Conservation (phyloP, 37 sponge, comb jelly and placozoan species). For the Beroe forskalii region DNA sequence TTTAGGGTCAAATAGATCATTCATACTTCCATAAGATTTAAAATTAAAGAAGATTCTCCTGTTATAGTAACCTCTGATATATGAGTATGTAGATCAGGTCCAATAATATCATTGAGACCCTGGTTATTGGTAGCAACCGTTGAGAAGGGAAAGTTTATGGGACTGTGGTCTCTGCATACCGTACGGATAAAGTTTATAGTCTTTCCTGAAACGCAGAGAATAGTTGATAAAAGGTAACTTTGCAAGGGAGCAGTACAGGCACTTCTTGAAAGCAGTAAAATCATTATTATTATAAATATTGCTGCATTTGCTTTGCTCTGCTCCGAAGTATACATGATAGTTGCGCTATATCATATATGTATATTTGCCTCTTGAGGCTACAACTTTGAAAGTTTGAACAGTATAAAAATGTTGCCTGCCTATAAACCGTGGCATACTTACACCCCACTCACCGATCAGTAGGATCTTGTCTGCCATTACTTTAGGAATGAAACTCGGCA, state of each 20-base stretch:
- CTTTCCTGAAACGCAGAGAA: constrained; percentile 76
- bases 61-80: constrained; percentile 50
- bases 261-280: too few species aligned
- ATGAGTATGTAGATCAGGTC: constrained; percentile 50
- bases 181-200: constrained; percentile 93
- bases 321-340: too few species aligned
- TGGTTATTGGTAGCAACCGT: constrained; percentile 64
- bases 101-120: constrained; percentile 55
- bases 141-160: constrained; percentile 59
- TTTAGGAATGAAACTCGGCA: constrained; percentile 84
- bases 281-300: too few species aligned
- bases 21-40: too few species aligned
- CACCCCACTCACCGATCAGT: constrained; percentile 58
- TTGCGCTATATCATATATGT: too few species aligned
- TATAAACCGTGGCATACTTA: constrained; percentile 83
- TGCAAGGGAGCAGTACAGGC: too few species aligned
- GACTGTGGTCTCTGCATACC: constrained; percentile 68
- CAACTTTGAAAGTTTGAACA: too few species aligned
- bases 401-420: not conserved
- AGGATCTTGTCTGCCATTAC: constrained; percentile 79
- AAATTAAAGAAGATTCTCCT: too few species aligned
- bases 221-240: too few species aligned
- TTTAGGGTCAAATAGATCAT: too few species aligned
- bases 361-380: too few species aligned
- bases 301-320: too few species aligned